Evolutionary conservation across 2,888 invertebrate genomes (phyloP), one percentile per base, ranked within the genome.

Genomic region (Galerucella nymphaeae): DNA sequence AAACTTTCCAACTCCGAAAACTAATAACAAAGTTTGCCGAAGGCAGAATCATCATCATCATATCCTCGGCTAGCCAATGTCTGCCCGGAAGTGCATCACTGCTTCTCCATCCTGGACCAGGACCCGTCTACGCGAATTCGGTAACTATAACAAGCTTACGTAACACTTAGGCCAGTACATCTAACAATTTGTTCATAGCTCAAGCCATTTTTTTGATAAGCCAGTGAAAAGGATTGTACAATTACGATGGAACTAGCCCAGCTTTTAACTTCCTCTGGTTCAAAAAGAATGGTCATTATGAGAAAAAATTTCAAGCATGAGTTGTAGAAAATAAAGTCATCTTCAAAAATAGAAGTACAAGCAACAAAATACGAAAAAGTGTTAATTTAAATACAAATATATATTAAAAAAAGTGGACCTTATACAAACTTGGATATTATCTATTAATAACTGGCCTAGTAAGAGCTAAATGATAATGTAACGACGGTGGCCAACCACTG

Each of bases 401-500:
- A 23, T 0, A 23, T 23, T 23, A 3, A 23, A 23, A 23, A 23
- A 23, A 30, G 30, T 5, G 30, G 30, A 30, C 8, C 8, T 1
- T 38, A 38, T 8, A 38, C 30, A 38, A 38, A 9, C 9, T 38
- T 8, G 2, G 14, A 45, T n/a, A 14, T 14, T 45, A 45, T 45
- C 16, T 16, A 10, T 16, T 14, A 30, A 59, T 14, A n/a, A 59
- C 59, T 59, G 59, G 59, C 59, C 59, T 59, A 59, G 9, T 38
- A 38, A 30, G 14, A 58, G 30, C 38, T 6, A 23, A 1, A 30
- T 42, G 41, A 62, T 62, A 42, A 76, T 76, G 82, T 84, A 84
- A 85, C 84, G 83, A 83, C 83, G 84, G 83, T 83, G 84, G 84
- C 83, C 83, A 84, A 84, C 84, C 84, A 80, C 82, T 80, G 79